Percentiles rank a stretch among this genome's conserved stretches.
These are phyloP conservation scores for Drosophila hydei DNA, from an alignment of 1,140 invertebrate species.

Conservation along the genomic window DNA sequence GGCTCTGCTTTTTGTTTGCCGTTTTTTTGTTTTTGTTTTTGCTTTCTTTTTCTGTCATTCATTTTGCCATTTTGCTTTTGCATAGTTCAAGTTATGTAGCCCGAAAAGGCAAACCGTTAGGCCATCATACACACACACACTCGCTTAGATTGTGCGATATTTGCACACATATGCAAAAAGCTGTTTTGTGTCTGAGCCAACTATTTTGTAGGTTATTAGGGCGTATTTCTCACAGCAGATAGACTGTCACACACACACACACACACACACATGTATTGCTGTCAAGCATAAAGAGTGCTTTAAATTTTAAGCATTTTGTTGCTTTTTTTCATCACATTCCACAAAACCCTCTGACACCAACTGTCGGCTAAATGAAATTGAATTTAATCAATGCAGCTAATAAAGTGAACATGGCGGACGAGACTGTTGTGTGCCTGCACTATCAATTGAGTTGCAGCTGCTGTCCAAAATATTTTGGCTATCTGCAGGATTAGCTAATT, in stretches of 20 bases:
- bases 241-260: constrained; percentile 46
- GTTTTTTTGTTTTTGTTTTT: constrained; percentile 13
- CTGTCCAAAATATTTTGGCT: too few species aligned
- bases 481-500: neutral
- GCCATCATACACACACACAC: constrained; percentile 9
- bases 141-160: constrained; percentile 5
- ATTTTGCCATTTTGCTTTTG: constrained; percentile 72
- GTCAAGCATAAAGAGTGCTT: constrained; percentile 57
- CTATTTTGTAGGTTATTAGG: constrained; percentile 82
- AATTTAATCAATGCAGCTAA: constrained; percentile 2
- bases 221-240: constrained; percentile 62
- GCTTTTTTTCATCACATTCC: neutral
- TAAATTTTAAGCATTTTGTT: constrained; percentile 52
- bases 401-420: constrained; percentile 1
- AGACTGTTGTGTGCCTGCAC: neutral
- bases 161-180: constrained; percentile 27
- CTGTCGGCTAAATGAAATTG: neutral
- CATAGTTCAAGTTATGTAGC: constrained; percentile 70
- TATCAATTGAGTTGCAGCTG: neutral
- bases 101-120: constrained; percentile 18
- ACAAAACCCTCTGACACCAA: neutral
- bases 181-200: constrained; percentile 72
- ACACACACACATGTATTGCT: constrained; percentile 31
- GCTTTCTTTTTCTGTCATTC: constrained; percentile 46
- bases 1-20: constrained; percentile 32